Evolutionary conservation across 2,113 vertebrate species (phyloP).

Genomic region (Calonectris borealis): DNA sequence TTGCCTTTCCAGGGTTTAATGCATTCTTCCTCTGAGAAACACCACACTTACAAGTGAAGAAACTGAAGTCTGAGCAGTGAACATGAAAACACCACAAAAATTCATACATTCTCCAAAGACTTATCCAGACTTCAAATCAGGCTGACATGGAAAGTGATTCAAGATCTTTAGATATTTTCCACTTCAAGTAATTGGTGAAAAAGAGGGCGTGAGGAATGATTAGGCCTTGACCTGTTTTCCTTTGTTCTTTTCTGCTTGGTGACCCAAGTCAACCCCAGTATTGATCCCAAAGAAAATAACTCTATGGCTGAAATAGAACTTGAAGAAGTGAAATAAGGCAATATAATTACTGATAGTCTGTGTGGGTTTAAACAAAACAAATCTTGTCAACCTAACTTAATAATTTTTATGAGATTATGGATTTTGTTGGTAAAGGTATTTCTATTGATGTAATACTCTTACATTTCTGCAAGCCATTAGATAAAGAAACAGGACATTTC

Average conservation of each 20-base stretch:
- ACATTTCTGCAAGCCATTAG: neutral
- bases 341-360: neutral
- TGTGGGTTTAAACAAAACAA: conserved; percentile 18
- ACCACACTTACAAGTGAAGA: neutral
- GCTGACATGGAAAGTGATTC: neutral
- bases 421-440: conserved; percentile 43
- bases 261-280: neutral
- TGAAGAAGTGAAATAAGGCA: conserved; percentile 13
- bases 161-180: neutral
- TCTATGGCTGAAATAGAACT: neutral
- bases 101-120: neutral
- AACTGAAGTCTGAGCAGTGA: neutral
- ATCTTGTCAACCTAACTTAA: conserved; percentile 1
- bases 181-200: neutral
- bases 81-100: neutral
- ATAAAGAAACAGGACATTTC: neutral
- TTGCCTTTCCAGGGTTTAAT: neutral
- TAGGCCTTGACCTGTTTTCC: neutral
- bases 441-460: neutral
- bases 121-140: neutral
- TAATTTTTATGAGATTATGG: conserved; percentile 52
- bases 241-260: conserved; percentile 1
- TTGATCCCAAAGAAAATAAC: conserved; percentile 10
- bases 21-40: neutral
- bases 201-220: neutral